Evolutionary conservation across 2,113 vertebrate species (phyloP).

Genomic region (Verasper variegatus): DNA sequence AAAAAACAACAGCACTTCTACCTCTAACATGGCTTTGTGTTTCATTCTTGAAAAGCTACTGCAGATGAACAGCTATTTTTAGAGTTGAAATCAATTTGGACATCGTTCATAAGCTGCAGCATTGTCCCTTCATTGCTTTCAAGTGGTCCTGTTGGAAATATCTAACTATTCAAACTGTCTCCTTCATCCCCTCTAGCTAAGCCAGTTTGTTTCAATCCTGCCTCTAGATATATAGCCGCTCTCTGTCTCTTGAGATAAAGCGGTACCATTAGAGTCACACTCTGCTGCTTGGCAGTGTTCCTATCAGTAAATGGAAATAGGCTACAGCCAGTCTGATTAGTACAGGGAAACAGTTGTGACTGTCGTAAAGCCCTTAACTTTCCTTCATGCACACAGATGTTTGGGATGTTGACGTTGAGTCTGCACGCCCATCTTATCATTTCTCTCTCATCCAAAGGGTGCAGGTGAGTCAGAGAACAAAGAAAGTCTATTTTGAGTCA

Average conservation of each 20-base stretch:
- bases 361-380: not conserved
- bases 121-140: constrained; percentile 10
- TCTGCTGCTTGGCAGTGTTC: constrained; percentile 17
- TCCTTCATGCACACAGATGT: not conserved
- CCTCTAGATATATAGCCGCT: constrained; percentile 25
- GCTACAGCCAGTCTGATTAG: constrained; percentile 23
- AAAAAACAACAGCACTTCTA: constrained; percentile 10
- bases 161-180: constrained; percentile 13
- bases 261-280: constrained; percentile 51
- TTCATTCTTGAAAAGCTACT: constrained; percentile 6
- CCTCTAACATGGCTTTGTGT: constrained; percentile 6
- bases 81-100: constrained; percentile 27
- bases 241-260: constrained; percentile 52
- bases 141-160: not conserved
- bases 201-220: constrained; percentile 25
- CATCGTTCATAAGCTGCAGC: constrained; percentile 9
- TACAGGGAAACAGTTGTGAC: constrained; percentile 13
- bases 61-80: constrained; percentile 25
- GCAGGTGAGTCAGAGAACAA: constrained; percentile 2
- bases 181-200: constrained; percentile 15
- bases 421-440: not conserved
- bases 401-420: not conserved
- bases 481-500: not conserved
- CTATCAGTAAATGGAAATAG: constrained; percentile 52
- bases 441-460: not conserved